Evolutionary conservation across 2,888 invertebrate genomes (phyloP).

Genomic region (Nudaria mundana): DNA sequence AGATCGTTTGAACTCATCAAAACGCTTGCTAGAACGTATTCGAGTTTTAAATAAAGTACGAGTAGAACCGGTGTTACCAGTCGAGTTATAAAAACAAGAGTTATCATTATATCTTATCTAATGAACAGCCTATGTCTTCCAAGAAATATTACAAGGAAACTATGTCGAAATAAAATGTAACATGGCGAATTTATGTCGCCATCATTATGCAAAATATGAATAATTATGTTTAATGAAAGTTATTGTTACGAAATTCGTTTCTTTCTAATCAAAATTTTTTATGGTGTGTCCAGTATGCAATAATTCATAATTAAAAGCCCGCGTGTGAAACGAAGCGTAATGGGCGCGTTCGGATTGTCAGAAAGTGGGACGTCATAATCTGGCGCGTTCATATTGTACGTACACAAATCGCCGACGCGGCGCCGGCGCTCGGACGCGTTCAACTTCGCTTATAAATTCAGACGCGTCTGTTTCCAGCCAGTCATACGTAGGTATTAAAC

Average conservation of each 20-base stretch:
- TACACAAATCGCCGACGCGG: slow-evolving; percentile 44
- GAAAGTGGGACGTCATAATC: slow-evolving; percentile 65
- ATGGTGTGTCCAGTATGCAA: slow-evolving; percentile 47
- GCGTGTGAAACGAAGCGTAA: slow-evolving; percentile 45
- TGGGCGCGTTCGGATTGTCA: slow-evolving; percentile 46
- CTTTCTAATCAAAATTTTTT: slow-evolving; percentile 75
- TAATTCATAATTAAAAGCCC: slow-evolving; percentile 68
- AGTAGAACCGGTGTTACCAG: slow-evolving; percentile 47
- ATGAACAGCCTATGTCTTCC: slow-evolving; percentile 42
- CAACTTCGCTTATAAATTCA: slow-evolving; percentile 69
- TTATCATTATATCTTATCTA: slow-evolving; percentile 45
- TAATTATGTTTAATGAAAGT: slow-evolving; percentile 55
- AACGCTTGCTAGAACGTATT: slow-evolving; percentile 42
- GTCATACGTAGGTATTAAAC: slow-evolving; percentile 73
- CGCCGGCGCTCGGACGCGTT: slow-evolving; percentile 48
- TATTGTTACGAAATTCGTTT: slow-evolving; percentile 69
- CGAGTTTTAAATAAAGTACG: slow-evolving; percentile 40
- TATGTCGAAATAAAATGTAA: too few relatives aligned
- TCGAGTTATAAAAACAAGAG: slow-evolving; percentile 48
- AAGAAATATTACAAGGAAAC: slow-evolving; percentile 47
- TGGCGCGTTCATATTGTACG: slow-evolving; percentile 53
- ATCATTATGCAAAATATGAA: slow-evolving; percentile 64
- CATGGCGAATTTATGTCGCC: slow-evolving; percentile 64
- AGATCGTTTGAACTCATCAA: slow-evolving; percentile 53
- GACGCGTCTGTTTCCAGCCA: slow-evolving; percentile 61